phyloP scores from a whole-genome alignment of 2,888 invertebrate genomes.

The Ashinkailepas kermadecensis region DNA sequence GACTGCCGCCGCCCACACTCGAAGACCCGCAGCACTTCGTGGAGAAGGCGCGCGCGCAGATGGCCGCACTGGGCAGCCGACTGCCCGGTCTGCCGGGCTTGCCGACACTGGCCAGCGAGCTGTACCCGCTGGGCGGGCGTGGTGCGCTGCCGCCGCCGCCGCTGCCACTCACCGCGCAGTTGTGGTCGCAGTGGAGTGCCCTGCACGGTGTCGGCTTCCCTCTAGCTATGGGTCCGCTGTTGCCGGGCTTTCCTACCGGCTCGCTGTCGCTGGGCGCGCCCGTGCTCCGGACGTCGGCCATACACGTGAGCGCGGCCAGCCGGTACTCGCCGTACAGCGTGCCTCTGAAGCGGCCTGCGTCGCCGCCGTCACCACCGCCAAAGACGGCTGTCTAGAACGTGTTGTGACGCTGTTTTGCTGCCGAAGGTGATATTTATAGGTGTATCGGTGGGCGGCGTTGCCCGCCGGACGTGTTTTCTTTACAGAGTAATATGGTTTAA shows the following conservation, averaged over 20 bases:
- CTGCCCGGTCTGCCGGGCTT: slow-evolving; percentile 47
- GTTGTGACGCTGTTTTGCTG: neutral
- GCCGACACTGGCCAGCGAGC: slow-evolving; percentile 44
- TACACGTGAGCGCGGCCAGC: neutral
- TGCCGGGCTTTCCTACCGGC: slow-evolving; percentile 23
- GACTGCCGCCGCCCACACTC: neutral
- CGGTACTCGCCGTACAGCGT: slow-evolving; percentile 18
- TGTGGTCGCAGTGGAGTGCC: slow-evolving; percentile 45
- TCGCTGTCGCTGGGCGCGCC: neutral
- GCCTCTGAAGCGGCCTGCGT: neutral
- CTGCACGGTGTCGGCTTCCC: slow-evolving; percentile 35
- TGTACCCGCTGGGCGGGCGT: slow-evolving; percentile 37
- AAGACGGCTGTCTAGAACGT: neutral
- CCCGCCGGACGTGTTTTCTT: neutral
- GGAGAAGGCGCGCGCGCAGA: slow-evolving; percentile 34
- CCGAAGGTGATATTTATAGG: neutral
- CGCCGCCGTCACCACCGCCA: neutral
- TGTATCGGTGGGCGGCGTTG: no score
- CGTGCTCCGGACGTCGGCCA: neutral
- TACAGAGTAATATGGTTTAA: neutral
- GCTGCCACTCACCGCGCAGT: slow-evolving; percentile 42
- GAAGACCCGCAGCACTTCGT: slow-evolving; percentile 31
- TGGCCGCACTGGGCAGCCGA: slow-evolving; percentile 30
- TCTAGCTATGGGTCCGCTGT: slow-evolving; percentile 30
- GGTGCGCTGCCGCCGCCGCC: slow-evolving; percentile 36